Evolutionary conservation across 2,888 invertebrate species (phyloP).

Genomic region (Choristoneura rosaceana): DNA sequence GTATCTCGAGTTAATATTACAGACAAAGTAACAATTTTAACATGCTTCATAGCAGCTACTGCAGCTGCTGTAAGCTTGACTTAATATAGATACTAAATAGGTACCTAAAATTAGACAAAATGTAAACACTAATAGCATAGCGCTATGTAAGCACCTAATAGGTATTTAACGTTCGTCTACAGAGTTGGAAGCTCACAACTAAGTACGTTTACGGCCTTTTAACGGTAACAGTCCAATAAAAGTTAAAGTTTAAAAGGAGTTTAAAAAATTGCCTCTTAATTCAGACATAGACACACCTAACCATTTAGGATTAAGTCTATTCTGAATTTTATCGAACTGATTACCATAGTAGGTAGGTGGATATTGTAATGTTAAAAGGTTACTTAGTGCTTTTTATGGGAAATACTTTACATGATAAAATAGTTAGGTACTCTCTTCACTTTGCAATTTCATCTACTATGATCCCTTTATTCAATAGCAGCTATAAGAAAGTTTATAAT

Average conservation of each 20-base stretch:
- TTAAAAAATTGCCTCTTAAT: background rate
- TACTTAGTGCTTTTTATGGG: background rate
- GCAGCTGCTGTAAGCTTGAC: background rate
- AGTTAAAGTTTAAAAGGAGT: background rate
- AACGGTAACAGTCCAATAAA: background rate
- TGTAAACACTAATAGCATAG: background rate
- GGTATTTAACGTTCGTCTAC: background rate
- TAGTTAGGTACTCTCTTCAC: background rate
- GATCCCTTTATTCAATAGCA: no score
- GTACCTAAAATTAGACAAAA: background rate
- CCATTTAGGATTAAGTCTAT: background rate
- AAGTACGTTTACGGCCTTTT: conserved; percentile 20
- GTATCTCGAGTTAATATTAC: background rate
- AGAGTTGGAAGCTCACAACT: background rate
- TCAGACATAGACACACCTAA: background rate
- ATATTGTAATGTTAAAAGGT: background rate
- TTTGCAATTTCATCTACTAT: background rate
- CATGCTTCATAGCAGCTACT: background rate
- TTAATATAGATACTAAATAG: background rate
- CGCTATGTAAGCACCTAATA: background rate
- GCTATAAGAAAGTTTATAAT: no score
- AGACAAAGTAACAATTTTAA: background rate
- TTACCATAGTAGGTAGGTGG: background rate
- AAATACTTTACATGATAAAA: background rate
- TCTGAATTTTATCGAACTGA: background rate